Percentiles rank a stretch among this genome's conserved stretches.
Evolutionary conservation across 2,113 vertebrate species (phyloP).

Genomic region (Tragelaphus imberbis): DNA sequence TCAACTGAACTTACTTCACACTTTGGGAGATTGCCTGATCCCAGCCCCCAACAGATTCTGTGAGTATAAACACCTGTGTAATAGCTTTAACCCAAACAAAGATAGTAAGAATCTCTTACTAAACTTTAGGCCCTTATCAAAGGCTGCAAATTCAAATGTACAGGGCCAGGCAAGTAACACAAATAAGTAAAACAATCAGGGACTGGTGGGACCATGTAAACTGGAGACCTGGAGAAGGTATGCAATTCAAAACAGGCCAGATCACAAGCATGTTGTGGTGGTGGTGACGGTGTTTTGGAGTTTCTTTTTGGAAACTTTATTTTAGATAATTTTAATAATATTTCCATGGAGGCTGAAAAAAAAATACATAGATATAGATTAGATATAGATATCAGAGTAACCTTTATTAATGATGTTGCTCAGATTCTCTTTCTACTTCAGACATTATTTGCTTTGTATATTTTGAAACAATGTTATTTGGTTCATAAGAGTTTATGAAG

Average conservation of each 20-base stretch:
- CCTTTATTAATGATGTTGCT: not conserved
- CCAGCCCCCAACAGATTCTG: not conserved
- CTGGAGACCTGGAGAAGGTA: not conserved
- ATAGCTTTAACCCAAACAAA: not conserved
- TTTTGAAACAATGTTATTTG: conserved; percentile 17
- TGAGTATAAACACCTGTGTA: not conserved
- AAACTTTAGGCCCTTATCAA: not conserved
- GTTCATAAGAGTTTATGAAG: not conserved
- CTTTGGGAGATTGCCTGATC: not conserved
- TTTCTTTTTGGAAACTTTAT: not conserved
- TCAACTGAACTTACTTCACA: not conserved
- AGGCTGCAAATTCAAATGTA: not conserved
- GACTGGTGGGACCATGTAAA: not conserved
- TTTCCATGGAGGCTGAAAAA: not conserved
- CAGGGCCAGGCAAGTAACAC: not conserved
- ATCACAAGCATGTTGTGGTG: too few relatives aligned
- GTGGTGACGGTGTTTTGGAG: not conserved
- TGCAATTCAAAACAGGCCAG: not conserved
- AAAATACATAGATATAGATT: not conserved
- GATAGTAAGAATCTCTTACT: not conserved
- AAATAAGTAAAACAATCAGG: not conserved
- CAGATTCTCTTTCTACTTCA: not conserved
- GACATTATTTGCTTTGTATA: not conserved
- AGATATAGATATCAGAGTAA: not conserved
- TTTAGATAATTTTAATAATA: conserved; percentile 5